Evolutionary conservation across 1,140 invertebrate species (phyloP), one percentile per base, ranked within the genome.

Genomic region (Leptinotarsa texana): DNA sequence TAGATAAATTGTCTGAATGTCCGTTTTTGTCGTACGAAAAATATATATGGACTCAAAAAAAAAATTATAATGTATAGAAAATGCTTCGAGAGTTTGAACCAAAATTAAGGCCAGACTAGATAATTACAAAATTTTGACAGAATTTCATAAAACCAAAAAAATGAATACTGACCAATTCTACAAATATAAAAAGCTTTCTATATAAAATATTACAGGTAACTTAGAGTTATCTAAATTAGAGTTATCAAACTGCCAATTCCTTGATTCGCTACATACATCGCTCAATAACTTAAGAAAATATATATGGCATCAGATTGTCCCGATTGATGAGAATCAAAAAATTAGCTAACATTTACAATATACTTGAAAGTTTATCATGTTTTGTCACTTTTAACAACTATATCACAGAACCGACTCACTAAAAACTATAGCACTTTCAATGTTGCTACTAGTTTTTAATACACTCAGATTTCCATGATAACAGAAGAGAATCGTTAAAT

Each of bases 251-350:
- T 21, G 71, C 61, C 71, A 63, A 72, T 72, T 72, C 47, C 18
- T 63, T 72, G 61, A 72, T 63, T 63, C 71, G 17, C 4, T 33
- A n/a, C 13, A 72, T 24, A 33, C 27, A 69, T 48, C 18, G n/a
- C 4, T 33, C 13, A 47, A 63, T 72, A 72, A 72, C 27, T 72
- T 72, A 72, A 13, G 48, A 72, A 27, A 63, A 63, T 72, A 63
- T 72, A 63, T 72, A 63, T 72, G 71, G 69, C 69, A 70, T 48
- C 69, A 33, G 49, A 70, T 61, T 70, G 69, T 61, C 47, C 69
- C 22, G n/a, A 22, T 42, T 13, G 66, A 42, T 70, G 47, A 70
- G 69, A 70, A 70, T 70, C 47, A 70, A 70, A 51, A 70, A 70
- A 70, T 27, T 48, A 70, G 49, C 49, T 18, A 21, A 57, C 21